Evolutionary conservation across 2,113 vertebrate genomes (phyloP).

Genomic region (Syngnathus scovelli): DNA sequence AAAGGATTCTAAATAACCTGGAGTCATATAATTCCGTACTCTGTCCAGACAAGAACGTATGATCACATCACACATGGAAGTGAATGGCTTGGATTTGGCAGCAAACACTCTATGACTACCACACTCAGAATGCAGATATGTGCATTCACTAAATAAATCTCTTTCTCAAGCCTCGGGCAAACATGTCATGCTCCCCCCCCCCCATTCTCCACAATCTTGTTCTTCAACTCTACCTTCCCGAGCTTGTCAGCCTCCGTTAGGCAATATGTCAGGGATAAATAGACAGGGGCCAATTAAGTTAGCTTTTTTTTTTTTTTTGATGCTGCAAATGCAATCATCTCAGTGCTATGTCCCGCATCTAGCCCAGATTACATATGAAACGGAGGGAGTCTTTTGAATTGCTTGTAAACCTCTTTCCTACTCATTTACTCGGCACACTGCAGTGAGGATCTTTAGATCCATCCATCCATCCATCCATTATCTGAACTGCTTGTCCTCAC

Average conservation of each 20-base stretch:
- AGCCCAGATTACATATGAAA: constrained; percentile 54
- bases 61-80: not conserved
- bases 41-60: not conserved
- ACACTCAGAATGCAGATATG: not conserved
- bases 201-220: constrained; percentile 26
- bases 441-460: constrained; percentile 33
- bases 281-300: constrained; percentile 60
- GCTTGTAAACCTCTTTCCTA: constrained; percentile 10
- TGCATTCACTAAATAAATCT: not conserved
- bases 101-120: not conserved
- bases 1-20: not conserved
- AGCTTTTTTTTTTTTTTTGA: constrained; percentile 43
- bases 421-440: constrained; percentile 13
- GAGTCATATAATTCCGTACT: too few relatives aligned
- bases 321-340: constrained; percentile 53
- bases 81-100: not conserved
- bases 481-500: too few relatives aligned
- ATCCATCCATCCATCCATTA: too few relatives aligned
- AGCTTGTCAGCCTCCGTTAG: constrained; percentile 67
- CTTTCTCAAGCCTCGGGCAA: constrained; percentile 22
- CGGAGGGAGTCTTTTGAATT: constrained; percentile 43
- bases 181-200: not conserved
- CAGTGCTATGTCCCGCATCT: constrained; percentile 55
- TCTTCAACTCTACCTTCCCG: constrained; percentile 35
- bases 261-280: constrained; percentile 60